Conservation (phyloP, 2,113 vertebrate species). For the Oxyura jamaicensis region DNA sequence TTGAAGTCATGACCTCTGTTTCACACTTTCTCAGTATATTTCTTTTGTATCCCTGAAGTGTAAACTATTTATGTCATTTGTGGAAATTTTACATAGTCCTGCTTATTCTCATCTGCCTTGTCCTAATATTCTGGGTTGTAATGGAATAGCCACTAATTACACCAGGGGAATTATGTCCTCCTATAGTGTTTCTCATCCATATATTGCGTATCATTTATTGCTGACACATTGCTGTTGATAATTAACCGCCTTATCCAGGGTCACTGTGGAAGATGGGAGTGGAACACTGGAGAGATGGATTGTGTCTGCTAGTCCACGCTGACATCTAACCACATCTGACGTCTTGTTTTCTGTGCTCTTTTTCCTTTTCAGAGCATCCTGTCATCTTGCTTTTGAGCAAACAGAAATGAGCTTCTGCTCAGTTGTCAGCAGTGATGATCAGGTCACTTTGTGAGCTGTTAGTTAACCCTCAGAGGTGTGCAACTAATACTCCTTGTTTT, state of each 20-base stretch:
- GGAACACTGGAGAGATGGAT: not conserved
- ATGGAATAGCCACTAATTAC: not conserved
- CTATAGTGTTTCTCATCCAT: not conserved
- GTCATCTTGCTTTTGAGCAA: not conserved
- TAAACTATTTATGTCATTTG: not conserved
- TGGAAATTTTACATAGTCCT: not conserved
- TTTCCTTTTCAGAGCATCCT: not conserved
- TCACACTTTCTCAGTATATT: not conserved
- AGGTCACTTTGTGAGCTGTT: not conserved
- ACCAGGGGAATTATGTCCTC: not conserved
- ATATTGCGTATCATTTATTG: not conserved
- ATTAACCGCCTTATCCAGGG: not conserved
- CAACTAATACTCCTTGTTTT: not conserved
- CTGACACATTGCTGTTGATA: not conserved
- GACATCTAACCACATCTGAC: not conserved
- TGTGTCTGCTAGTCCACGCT: not conserved
- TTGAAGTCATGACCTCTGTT: not conserved
- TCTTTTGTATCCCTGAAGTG: not conserved
- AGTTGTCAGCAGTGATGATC: not conserved
- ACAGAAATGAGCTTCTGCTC: not conserved
- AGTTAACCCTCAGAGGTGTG: not conserved
- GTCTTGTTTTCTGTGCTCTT: not conserved
- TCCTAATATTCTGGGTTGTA: not conserved
- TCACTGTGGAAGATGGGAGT: not conserved
- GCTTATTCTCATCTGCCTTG: not conserved